Conservation (phyloP, 2,113 vertebrate genomes). For the Lepisosteus osseus region DNA sequence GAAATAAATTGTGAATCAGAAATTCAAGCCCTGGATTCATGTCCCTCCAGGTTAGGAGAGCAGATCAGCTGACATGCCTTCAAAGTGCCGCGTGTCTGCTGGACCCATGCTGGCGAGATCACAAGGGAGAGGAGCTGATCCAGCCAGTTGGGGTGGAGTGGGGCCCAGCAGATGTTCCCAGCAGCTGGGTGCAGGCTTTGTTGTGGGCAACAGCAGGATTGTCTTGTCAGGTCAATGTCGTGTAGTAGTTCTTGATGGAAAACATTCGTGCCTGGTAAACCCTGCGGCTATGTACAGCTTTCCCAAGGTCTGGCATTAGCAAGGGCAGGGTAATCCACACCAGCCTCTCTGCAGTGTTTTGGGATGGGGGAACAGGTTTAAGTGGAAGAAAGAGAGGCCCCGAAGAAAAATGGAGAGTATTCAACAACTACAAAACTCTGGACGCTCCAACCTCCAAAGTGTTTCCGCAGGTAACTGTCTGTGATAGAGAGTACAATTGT, state of each 20-base stretch:
- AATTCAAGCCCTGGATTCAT: conserved; percentile 29
- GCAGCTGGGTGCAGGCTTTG: conserved; percentile 39
- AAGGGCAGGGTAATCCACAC: conserved; percentile 17
- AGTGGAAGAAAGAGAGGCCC: too few species aligned
- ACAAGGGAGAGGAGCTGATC: conserved; percentile 21
- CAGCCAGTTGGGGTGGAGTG: conserved; percentile 22
- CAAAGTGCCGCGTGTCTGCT: conserved; percentile 35
- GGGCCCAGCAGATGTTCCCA: conserved; percentile 38
- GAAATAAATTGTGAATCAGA: conserved; percentile 31
- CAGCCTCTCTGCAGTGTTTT: conserved; percentile 8
- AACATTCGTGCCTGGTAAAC: conserved; percentile 28
- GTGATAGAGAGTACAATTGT: too few species aligned
- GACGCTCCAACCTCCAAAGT: conserved; percentile 2
- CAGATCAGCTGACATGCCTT: conserved; percentile 28
- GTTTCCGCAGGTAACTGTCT: not conserved
- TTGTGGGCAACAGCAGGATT: conserved; percentile 30
- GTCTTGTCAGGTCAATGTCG: conserved; percentile 36
- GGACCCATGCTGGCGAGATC: conserved; percentile 24
- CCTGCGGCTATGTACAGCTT: conserved; percentile 20
- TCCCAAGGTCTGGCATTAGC: conserved; percentile 21
- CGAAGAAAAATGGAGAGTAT: not conserved
- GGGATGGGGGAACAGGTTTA: not conserved
- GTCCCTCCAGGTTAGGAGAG: conserved; percentile 20
- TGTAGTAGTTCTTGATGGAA: conserved; percentile 26
- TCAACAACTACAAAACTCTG: conserved; percentile 3